Evolutionary conservation across 2,888 invertebrate genomes (phyloP), one percentile per base, ranked within the genome.

Genomic region (Prenolepis imparis): DNA sequence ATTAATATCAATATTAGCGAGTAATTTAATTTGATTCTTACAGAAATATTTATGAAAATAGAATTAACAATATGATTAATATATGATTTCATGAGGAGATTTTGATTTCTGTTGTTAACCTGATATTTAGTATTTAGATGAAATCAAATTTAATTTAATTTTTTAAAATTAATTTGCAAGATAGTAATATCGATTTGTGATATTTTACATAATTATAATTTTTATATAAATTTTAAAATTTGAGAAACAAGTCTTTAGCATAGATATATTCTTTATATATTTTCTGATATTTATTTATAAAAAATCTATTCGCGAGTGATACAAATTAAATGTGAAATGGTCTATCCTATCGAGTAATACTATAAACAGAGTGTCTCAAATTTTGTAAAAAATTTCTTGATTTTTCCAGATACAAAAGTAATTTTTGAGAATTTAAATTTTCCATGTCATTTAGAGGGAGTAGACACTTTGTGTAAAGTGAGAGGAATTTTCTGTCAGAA

Each of bases 281-380:
- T 48, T 64, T 21, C 21, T 48, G 52, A 64, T 66, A 36, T 36
- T 18, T n/a, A n/a, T n/a, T n/a, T n/a, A n/a, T n/a, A n/a, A n/a
- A 44, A 44, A 83, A 82, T 81, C 48, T 39, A n/a, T 77, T 63
- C 44, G 44, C 44, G 44, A 41, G 12, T 41, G 41, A 44, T 44
- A 12, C 44, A 44, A 44, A 44, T 44, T 44, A 15, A 44, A 44
- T 44, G 44, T 15, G 15, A 44, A 44, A 15, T 44, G 12, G 3
- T 44, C 15, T 15, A 44, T 15, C 12, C 15, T 15, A 44, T 15
- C 12, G 44, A 44, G 4, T 15, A 12, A 18, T 18, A 48, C 18
- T 18, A 1, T 48, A 48, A 48, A 18, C 5, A 36, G 32, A 3
- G 5, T 36, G 5, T 5, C 32, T 36, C 5, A 36, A 36, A 36